These are phyloP conservation scores for Altica lythri DNA, from an alignment of 2,888 invertebrate genomes.

Conservation along the genomic window DNA sequence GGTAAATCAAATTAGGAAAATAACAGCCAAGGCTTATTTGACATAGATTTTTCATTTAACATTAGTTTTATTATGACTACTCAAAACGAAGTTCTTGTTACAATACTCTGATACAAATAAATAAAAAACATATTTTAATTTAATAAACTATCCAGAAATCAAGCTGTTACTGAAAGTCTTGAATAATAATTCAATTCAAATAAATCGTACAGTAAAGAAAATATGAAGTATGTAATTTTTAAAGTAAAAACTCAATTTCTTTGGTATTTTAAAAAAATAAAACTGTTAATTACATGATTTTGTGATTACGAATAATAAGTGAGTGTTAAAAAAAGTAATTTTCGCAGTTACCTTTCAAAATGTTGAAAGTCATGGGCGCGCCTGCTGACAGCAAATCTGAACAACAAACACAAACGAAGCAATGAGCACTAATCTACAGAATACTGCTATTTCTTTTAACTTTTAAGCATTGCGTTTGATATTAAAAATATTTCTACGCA, in stretches of 20 bases:
- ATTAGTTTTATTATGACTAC: slow-evolving; percentile 11
- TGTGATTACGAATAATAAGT: slow-evolving; percentile 17
- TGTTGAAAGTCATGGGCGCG: slow-evolving; percentile 83
- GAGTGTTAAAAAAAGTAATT: slow-evolving; percentile 41
- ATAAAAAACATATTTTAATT: too few relatives aligned
- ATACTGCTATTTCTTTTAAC: slow-evolving; percentile 26
- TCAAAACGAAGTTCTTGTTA: slow-evolving; percentile 11
- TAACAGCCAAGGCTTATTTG: slow-evolving; percentile 16
- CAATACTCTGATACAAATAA: slow-evolving; percentile 3
- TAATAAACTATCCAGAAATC: too few relatives aligned
- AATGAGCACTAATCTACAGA: slow-evolving; percentile 57
- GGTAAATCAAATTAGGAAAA: slow-evolving; percentile 3
- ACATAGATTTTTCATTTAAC: neutral
- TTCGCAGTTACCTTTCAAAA: slow-evolving; percentile 78
- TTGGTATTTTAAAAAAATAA: too few relatives aligned
- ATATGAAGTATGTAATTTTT: too few relatives aligned
- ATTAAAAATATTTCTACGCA: neutral
- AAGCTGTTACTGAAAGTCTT: too few relatives aligned
- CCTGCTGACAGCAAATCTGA: slow-evolving; percentile 80
- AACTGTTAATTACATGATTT: slow-evolving; percentile 6
- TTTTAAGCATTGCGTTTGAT: neutral
- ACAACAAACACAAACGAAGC: slow-evolving; percentile 73
- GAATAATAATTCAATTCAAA: too few relatives aligned
- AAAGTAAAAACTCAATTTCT: slow-evolving; percentile 6
- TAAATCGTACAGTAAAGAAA: neutral